Conservation (phyloP, 64 coral and sea anemone species). For the Pocillopora damicornis region DNA sequence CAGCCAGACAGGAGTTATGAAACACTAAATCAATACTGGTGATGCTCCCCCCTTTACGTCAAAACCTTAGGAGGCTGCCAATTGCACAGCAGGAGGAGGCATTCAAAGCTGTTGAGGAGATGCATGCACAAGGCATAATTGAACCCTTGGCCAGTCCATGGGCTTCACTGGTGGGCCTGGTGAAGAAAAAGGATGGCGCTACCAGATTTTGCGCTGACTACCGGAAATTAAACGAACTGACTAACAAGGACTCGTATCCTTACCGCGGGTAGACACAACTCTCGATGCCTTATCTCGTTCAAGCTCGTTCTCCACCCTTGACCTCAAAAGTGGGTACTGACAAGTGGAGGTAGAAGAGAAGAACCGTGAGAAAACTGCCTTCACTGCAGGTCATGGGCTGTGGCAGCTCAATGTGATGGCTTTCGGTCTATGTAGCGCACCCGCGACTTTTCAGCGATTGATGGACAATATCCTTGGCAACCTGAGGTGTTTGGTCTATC, state of each 20-base stretch:
- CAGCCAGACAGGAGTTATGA: constrained; percentile 17
- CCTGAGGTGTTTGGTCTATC: constrained; percentile 18
- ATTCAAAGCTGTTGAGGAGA: constrained; percentile 39
- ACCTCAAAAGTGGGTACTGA: constrained; percentile 41
- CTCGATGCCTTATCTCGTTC: constrained; percentile 32
- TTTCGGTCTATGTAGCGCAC: constrained; percentile 33
- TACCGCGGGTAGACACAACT: background rate
- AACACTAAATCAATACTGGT: constrained; percentile 13
- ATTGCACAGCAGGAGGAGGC: constrained; percentile 35
- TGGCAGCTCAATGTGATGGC: constrained; percentile 46
- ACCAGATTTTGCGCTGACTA: constrained; percentile 67
- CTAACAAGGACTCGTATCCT: background rate
- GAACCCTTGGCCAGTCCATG: constrained; percentile 55
- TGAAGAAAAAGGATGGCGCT: constrained; percentile 66
- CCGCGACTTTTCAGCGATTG: constrained; percentile 44
- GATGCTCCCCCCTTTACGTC: constrained; percentile 26
- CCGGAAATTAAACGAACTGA: constrained; percentile 50
- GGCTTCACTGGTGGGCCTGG: constrained; percentile 28
- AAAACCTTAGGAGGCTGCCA: constrained; percentile 32
- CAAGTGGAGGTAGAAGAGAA: constrained; percentile 32
- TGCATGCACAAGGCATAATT: constrained; percentile 53
- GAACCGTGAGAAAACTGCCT: constrained; percentile 47
- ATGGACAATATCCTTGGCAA: constrained; percentile 40
- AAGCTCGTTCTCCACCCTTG: constrained; percentile 17
- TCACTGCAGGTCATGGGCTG: constrained; percentile 34